A percentile compares a stretch with the other conserved stretches of the same genome.
Evolutionary conservation across 2,797 vertebrate genomes (phyloP).

Genomic region (Lycodopsis pacificus): DNA sequence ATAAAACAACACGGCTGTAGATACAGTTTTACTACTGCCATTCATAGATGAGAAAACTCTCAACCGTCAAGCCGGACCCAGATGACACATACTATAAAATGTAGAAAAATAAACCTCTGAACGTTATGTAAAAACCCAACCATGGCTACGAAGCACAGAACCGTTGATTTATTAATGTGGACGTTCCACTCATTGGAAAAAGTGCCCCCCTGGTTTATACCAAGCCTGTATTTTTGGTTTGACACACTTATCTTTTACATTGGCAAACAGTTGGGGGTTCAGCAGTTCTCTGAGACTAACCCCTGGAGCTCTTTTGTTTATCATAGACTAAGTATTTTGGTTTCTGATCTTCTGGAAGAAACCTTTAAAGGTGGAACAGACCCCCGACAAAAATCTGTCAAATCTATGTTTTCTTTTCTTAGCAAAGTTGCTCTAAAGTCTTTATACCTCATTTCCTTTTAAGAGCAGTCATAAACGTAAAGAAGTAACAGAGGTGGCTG

Average conservation of each 20-base stretch:
- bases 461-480: conserved; percentile 17
- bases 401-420: conserved; percentile 27
- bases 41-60: conserved; percentile 53
- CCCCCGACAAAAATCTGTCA: conserved; percentile 3
- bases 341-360: conserved; percentile 37
- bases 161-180: conserved; percentile 66
- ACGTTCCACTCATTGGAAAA: conserved; percentile 62
- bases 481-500: conserved; percentile 48
- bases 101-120: conserved; percentile 63
- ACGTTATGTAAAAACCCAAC: conserved; percentile 52
- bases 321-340: conserved; percentile 20
- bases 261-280: conserved; percentile 49
- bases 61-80: conserved; percentile 33
- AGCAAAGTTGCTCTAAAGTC: conserved; percentile 27
- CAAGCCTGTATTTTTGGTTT: conserved; percentile 68
- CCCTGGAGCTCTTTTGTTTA: conserved; percentile 49
- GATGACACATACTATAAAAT: conserved; percentile 62
- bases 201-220: conserved; percentile 47
- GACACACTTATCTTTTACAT: conserved; percentile 65
- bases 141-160: conserved; percentile 38
- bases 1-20: conserved; percentile 25
- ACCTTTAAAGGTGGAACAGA: conserved; percentile 27
- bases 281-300: conserved; percentile 31
- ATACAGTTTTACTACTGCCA: conserved; percentile 59
- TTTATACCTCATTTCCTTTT: conserved; percentile 53